Base-by-base conservation (phyloP, 1,140 invertebrate species). In the Aphelinus atriplicis region DNA sequence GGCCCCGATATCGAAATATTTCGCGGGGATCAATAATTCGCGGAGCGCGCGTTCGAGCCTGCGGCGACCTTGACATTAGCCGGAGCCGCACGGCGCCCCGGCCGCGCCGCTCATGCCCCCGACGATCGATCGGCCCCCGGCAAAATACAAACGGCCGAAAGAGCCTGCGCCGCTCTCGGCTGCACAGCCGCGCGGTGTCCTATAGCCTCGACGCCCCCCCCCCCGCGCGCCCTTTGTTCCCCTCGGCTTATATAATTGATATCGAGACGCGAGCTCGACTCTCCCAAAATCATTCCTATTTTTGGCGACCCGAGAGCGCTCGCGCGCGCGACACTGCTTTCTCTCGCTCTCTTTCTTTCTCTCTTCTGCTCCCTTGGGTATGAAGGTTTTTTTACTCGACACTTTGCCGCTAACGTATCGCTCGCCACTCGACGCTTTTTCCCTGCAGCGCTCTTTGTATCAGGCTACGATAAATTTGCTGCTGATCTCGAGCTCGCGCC, bases 121-220 rank as follows among this genome's bases (percentile, higher is more conserved):
- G 26, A 26, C 26, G 51, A 67, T 67, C 65, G 65, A 67, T 67
- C 65, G 65, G 63, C n/a, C 65, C 9, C n/a, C 51, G 43, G 60
- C 43, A 48, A 63, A 63, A 63, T 9, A 48, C 46, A 63, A 63
- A 48, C n/a, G 61, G 26, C 26, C 26, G 26, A 26, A 26, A 63
- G 60, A 62, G 7, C 7, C 60, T 47, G 60, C 60, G 43, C 47
- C 47, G 45, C 7, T 26, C 26, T 26, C 26, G 26, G 26, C 26
- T 26, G 26, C 26, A 26, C 26, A 26, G 26, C 26, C 26, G 26
- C 26, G 26, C 26, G 26, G 26, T 26, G 26, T 26, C 26, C 26
- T 26, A 26, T 26, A 26, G 26, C 26, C 26, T 26, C 26, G 26
- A 26, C 26, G 26, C 26, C 26, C 26, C 26, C 26, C 26, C 26